These are phyloP conservation scores for Datnioides undecimradiatus DNA, from an alignment of 2,113 vertebrate genomes.

Conservation along the genomic window DNA sequence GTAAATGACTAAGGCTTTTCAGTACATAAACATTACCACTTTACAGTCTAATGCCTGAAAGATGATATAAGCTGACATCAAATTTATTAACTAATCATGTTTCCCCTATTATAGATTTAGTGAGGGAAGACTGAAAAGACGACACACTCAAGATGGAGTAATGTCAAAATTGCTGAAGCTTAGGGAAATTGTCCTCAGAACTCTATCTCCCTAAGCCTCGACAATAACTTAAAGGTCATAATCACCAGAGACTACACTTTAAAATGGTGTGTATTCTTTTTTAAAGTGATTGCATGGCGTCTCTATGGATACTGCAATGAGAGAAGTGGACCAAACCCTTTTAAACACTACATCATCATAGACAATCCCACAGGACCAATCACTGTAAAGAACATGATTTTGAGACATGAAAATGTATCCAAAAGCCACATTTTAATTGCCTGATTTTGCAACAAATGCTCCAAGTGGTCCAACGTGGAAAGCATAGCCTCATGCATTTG, in stretches of 20 bases:
- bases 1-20: conserved; percentile 40
- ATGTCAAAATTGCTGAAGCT: conserved; percentile 49
- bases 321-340: conserved; percentile 44
- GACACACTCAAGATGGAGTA: conserved; percentile 19
- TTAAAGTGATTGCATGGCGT: conserved; percentile 49
- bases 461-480: conserved; percentile 37
- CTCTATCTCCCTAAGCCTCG: conserved; percentile 29
- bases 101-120: conserved; percentile 11
- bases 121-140: conserved; percentile 37
- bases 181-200: conserved; percentile 41
- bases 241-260: conserved; percentile 19
- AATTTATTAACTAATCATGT: conserved; percentile 49
- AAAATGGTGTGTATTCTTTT: conserved; percentile 21
- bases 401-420: conserved; percentile 41
- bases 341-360: conserved; percentile 55
- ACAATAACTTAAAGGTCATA: conserved; percentile 22
- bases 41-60: conserved; percentile 34
- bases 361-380: conserved; percentile 63
- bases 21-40: conserved; percentile 9
- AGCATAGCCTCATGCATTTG: conserved; percentile 9
- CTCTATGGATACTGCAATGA: conserved; percentile 47
- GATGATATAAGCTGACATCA: conserved; percentile 43
- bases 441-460: conserved; percentile 53
- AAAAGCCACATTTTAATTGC: conserved; percentile 50
- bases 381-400: conserved; percentile 41